Base-by-base conservation (phyloP, 2,888 invertebrate genomes). In the Andrena fulva region DNA sequence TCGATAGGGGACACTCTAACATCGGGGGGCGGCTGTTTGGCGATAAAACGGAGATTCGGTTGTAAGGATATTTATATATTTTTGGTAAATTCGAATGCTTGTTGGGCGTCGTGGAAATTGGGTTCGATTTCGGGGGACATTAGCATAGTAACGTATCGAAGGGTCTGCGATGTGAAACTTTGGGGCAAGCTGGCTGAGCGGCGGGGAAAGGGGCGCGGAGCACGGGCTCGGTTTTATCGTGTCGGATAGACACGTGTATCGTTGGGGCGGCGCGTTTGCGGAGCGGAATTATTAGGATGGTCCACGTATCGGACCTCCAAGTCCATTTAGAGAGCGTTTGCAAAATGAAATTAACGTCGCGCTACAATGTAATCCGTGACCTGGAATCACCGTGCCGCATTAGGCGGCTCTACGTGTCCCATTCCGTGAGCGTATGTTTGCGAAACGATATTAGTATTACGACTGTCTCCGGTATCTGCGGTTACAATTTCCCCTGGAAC, bases 301-400 rank as follows among this genome's bases (percentile, higher is more conserved):
- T 64, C 78, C 75, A 78, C 70, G 69, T 82, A 82, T 82, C 83
- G 83, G 75, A 31, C 71, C 69, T 59, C 64, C 67, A 50, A 78
- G 74, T 77, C 74, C 83, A 82, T 83, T 84, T 73, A 69, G 75
- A 76, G 70, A 73, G 70, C 84, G 84, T 84, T 79, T 82, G 83
- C 84, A 79, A 84, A 83, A 84, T 83, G 84, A 84, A 84, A 84
- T 84, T 84, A 84, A 84, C 84, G 83, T 84, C 79, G 75, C 33
- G 71, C 72, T 79, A 83, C 83, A 84, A 79, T 84, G 79, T 84
- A 84, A 84, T 84, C 84, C 84, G 84, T 84, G 84, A 84, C 84
- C 75, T 62, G 83, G 84, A 84, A 84, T 84, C 84, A 67, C 84
- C 69, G 72, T 76, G 72, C 54, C 83, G 84, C 84, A 84, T 84